A percentile compares a stretch with the other conserved stretches of the same genome.
Evolutionary conservation across 2,797 vertebrate genomes (phyloP).

Genomic region (Pelodytes ibericus): DNA sequence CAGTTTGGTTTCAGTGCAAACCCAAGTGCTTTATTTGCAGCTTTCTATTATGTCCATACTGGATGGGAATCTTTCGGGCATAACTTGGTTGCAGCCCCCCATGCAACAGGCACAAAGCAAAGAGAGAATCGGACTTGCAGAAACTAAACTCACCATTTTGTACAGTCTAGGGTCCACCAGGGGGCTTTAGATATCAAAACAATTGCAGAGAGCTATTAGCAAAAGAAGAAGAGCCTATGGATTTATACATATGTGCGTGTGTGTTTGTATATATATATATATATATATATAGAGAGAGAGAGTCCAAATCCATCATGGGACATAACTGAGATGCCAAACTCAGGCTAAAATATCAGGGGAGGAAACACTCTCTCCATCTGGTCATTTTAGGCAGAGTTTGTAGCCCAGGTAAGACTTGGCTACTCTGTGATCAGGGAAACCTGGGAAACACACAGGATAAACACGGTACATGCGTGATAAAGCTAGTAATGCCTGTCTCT

Average conservation of each 20-base stretch:
- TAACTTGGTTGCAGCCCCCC: conserved; percentile 90
- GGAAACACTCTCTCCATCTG: too few relatives aligned
- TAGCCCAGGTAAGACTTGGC: too few relatives aligned
- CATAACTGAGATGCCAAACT: too few relatives aligned
- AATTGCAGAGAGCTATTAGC: conserved; percentile 99
- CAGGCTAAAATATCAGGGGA: too few relatives aligned
- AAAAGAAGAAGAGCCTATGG: too few relatives aligned
- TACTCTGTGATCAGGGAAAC: too few relatives aligned
- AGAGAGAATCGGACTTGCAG: conserved; percentile 87
- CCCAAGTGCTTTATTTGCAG: conserved; percentile 68
- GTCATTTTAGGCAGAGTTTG: too few relatives aligned
- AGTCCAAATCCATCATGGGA: too few relatives aligned
- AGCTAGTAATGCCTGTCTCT: too few relatives aligned
- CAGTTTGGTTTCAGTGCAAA: conserved; percentile 59
- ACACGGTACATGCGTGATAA: too few relatives aligned
- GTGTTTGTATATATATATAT: neutral
- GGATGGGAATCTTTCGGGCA: conserved; percentile 76
- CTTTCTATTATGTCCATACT: conserved; percentile 69
- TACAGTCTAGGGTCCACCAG: conserved; percentile 99
- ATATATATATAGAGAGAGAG: neutral
- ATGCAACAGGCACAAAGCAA: conserved; percentile 98
- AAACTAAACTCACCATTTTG: conserved; percentile 99
- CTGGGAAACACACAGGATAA: too few relatives aligned
- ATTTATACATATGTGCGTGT: neutral
- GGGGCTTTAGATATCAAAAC: conserved; percentile 99